A percentile compares a stretch with the other conserved stretches of the same genome.
These are phyloP conservation scores for Penaeus monodon DNA, from an alignment of 2,888 invertebrate genomes.

Conservation along the genomic window DNA sequence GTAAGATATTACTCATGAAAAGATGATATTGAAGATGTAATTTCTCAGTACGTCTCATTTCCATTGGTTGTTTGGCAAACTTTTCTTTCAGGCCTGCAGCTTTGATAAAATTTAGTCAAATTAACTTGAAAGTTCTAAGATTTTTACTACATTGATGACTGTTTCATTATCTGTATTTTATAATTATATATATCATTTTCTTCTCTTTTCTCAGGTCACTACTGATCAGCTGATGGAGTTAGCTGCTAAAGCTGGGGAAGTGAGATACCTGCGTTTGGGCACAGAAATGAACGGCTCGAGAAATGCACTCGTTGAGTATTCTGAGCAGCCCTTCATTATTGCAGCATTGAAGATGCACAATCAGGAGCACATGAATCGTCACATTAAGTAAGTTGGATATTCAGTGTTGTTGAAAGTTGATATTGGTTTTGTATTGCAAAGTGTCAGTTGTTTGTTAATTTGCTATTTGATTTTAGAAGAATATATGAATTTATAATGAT, in stretches of 20 bases:
- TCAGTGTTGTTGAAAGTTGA: not conserved
- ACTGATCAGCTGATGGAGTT: constrained; percentile 91
- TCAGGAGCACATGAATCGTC: constrained; percentile 78
- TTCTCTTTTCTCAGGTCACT: constrained; percentile 66
- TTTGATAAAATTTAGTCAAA: too few species aligned
- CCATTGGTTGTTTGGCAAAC: too few species aligned
- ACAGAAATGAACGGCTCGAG: constrained; percentile 82
- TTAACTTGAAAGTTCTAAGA: too few species aligned
- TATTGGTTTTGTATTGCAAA: not conserved
- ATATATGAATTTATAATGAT: too few species aligned
- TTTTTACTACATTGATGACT: not conserved
- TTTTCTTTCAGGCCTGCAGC: too few species aligned
- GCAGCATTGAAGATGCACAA: constrained; percentile 86
- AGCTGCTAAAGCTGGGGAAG: constrained; percentile 86
- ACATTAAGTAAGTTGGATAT: constrained; percentile 47
- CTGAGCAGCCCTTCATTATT: constrained; percentile 89
- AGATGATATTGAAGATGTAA: too few species aligned
- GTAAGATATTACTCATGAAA: constrained; percentile 69
- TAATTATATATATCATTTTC: not conserved
- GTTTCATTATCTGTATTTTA: not conserved
- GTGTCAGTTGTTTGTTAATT: not conserved
- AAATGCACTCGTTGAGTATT: constrained; percentile 92
- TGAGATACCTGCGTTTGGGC: constrained; percentile 94
- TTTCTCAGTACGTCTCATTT: too few species aligned
- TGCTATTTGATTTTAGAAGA: not conserved